phyloP scores from a whole-genome alignment of 1,140 invertebrate genomes.

The Heterodera carotae region DNA sequence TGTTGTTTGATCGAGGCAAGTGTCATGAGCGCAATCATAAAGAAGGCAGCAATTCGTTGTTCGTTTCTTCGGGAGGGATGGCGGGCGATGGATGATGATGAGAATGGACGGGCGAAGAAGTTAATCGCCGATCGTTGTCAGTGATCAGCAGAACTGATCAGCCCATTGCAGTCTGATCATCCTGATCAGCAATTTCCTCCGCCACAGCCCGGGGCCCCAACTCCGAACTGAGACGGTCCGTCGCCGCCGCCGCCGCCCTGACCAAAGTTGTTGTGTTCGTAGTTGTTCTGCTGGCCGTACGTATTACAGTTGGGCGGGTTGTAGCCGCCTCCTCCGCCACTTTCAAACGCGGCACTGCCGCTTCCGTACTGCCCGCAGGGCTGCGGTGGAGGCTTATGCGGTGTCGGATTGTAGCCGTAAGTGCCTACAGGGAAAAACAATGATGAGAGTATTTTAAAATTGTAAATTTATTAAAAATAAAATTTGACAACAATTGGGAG shows the following conservation, averaged over 20 bases:
- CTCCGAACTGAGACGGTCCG: neutral
- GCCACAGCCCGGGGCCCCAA: slow-evolving; percentile 1
- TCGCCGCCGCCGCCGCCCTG: neutral
- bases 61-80: too few species aligned
- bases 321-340: slow-evolving; percentile 9
- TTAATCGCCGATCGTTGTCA: neutral
- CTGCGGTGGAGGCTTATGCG: neutral
- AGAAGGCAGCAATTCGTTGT: too few species aligned
- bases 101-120: too few species aligned
- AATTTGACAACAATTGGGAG: too few species aligned
- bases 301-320: neutral
- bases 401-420: slow-evolving; percentile 11
- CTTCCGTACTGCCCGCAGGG: slow-evolving; percentile 5
- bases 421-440: neutral
- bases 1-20: too few species aligned
- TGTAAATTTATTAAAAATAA: too few species aligned
- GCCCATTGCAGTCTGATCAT: too few species aligned
- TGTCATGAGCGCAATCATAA: too few species aligned
- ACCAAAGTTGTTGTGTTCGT: neutral
- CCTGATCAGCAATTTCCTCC: neutral
- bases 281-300: neutral
- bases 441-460: too few species aligned
- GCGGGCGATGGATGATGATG: too few species aligned
- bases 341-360: slow-evolving; percentile 4
- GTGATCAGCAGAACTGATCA: neutral